A percentile compares a stretch with the other conserved stretches of the same genome.
phyloP scores from a whole-genome alignment of 1,140 invertebrate species.

The Atta cephalotes region DNA sequence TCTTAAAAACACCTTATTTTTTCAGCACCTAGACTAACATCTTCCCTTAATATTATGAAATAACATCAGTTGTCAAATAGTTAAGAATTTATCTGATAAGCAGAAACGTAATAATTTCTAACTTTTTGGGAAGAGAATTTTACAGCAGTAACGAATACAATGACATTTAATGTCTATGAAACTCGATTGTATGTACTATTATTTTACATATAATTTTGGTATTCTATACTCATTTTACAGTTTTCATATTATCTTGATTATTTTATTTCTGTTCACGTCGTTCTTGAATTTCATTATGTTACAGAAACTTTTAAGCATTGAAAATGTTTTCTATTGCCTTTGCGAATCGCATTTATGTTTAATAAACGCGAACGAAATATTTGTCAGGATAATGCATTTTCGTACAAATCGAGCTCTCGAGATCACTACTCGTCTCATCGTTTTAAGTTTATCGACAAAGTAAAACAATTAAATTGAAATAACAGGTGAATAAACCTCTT shows the following conservation, averaged over 20 bases:
- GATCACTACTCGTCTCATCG: neutral
- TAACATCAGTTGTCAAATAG: neutral
- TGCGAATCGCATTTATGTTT: conserved; percentile 20
- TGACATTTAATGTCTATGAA: neutral
- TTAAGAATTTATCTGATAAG: neutral
- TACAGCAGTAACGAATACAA: neutral
- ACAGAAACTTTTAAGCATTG: conserved; percentile 7
- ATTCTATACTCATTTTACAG: neutral
- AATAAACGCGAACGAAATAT: conserved; percentile 10
- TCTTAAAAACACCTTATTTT: too few relatives aligned
- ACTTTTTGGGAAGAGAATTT: neutral
- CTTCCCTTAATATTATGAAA: neutral
- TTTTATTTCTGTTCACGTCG: neutral
- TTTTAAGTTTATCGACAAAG: neutral
- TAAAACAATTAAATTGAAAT: conserved; percentile 4
- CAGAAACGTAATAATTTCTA: neutral
- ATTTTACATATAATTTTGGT: neutral
- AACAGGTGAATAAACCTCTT: neutral
- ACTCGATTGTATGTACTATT: neutral
- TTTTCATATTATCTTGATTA: neutral
- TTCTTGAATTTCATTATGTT: conserved; percentile 15
- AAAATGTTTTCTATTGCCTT: neutral
- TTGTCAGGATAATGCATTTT: conserved; percentile 42
- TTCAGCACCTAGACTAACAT: too few relatives aligned
- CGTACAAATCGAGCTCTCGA: conserved; percentile 10